These are phyloP conservation scores for Achatina immaculata DNA, from an alignment of 1,140 invertebrate species.

Conservation along the genomic window DNA sequence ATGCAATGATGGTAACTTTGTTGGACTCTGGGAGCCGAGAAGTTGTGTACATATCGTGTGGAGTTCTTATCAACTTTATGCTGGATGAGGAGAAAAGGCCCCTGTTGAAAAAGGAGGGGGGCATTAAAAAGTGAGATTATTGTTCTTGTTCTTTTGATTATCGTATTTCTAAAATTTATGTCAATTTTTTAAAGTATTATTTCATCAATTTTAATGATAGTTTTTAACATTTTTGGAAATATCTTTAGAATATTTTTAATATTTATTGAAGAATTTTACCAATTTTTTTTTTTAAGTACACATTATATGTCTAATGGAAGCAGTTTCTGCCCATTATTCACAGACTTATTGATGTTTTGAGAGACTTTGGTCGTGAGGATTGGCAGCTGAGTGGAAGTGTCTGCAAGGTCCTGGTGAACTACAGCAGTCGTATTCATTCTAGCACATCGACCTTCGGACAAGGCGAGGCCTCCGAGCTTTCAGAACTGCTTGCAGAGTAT, in stretches of 20 bases:
- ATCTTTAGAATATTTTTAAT: no score
- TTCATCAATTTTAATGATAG: no score
- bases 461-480: conserved; percentile 59
- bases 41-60: conserved; percentile 76
- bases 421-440: conserved; percentile 75
- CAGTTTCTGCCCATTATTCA: no score
- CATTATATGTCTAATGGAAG: no score
- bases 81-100: conserved; percentile 75
- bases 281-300: no score
- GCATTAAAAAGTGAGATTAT: conserved; percentile 70
- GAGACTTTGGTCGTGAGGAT: conserved; percentile 75
- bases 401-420: conserved; percentile 82
- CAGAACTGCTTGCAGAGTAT: conserved; percentile 65
- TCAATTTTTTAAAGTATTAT: no score
- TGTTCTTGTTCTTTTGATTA: not conserved
- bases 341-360: conserved; percentile 75
- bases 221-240: no score
- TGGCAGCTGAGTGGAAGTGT: conserved; percentile 77
- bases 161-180: no score
- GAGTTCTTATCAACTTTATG: conserved; percentile 81
- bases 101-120: conserved; percentile 73
- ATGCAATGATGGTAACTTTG: conserved; percentile 73
- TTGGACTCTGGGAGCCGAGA: conserved; percentile 75
- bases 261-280: no score
- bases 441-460: conserved; percentile 64